phyloP scores from a whole-genome alignment of 2,888 invertebrate species.

The Lycaena phlaeas region DNA sequence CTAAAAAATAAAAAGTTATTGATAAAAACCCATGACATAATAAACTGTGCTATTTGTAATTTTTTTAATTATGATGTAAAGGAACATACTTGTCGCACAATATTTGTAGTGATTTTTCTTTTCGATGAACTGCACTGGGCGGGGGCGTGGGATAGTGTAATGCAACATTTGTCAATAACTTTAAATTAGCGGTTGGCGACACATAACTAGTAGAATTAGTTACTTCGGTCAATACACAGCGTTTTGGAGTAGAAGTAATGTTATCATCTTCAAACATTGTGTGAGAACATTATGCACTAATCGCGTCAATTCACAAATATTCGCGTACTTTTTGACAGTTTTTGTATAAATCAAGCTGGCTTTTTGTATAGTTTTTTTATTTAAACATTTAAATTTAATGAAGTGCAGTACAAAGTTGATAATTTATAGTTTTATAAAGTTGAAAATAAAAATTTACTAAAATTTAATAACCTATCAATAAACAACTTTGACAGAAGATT shows the following conservation, averaged over 20 bases:
- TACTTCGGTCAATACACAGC: constrained; percentile 68
- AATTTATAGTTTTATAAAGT: constrained; percentile 11
- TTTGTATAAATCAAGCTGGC: constrained; percentile 47
- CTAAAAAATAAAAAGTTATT: constrained; percentile 41
- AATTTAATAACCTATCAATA: constrained; percentile 50
- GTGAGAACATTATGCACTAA: constrained; percentile 64
- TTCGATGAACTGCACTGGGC: constrained; percentile 63
- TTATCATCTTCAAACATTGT: constrained; percentile 69
- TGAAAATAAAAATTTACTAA: constrained; percentile 13
- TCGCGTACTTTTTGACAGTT: constrained; percentile 63
- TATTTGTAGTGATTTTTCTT: constrained; percentile 75
- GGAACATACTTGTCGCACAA: constrained; percentile 71
- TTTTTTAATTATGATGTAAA: neutral
- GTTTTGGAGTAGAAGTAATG: constrained; percentile 67
- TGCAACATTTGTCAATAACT: constrained; percentile 77
- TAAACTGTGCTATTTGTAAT: no score
- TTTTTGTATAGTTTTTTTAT: no score
- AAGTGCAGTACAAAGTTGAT: neutral
- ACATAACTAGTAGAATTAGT: constrained; percentile 69
- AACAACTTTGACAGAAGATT: constrained; percentile 54
- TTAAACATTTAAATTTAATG: constrained; percentile 13
- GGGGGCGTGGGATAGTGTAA: constrained; percentile 68
- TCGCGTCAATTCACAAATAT: constrained; percentile 40
- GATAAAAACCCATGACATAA: no score
- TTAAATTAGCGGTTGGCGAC: constrained; percentile 79